Evolutionary conservation across 2,888 invertebrate genomes (phyloP), one percentile per base, ranked within the genome.

Genomic region (Erynnis tages): DNA sequence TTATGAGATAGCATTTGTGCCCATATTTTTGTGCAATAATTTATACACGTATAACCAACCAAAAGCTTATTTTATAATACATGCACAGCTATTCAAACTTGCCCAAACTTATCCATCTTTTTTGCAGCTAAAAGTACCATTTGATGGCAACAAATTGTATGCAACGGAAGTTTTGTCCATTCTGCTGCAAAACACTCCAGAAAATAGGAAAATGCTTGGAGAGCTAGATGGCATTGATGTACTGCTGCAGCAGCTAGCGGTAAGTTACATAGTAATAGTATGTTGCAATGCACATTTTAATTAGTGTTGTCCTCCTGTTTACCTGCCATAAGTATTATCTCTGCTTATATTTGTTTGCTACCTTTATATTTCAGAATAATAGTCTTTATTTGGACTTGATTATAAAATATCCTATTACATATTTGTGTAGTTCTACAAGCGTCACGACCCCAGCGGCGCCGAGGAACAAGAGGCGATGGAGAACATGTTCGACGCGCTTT

Each of bases 381-480:
- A n/a, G n/a, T n/a, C n/a, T n/a, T n/a, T n/a, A n/a, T n/a, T n/a
- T n/a, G n/a, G n/a, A n/a, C n/a, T 11, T 30, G 30, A 30, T 11
- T 2, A 11, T 11, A 11, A 30, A 10, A 11, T 10, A 30, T 30
- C 1, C 4, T 17, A 14, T 46, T 19, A 3, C 19, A 16, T 49
- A 6, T 23, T 14, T 13, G 13, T 5, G 47, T 37, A 1, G 94
- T 94, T 94, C 69, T 98, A 97, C 85, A 98, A 98, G 82, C 91
- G 97, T 10, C 97, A 98, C 72, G 98, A 98, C 86, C 98, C 98
- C 0, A 91, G 91, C 46, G 94, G 94, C 48, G 93, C 94, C 1
- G 99, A 99, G 80, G 99, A 99, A 78, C 95, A 96, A 67, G 99
- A 99, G 82, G 95, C 97, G 69, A 99, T 99, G 99, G 99, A 99